phyloP scores from a whole-genome alignment of 2,113 vertebrate genomes.

The Phoxinus phoxinus region DNA sequence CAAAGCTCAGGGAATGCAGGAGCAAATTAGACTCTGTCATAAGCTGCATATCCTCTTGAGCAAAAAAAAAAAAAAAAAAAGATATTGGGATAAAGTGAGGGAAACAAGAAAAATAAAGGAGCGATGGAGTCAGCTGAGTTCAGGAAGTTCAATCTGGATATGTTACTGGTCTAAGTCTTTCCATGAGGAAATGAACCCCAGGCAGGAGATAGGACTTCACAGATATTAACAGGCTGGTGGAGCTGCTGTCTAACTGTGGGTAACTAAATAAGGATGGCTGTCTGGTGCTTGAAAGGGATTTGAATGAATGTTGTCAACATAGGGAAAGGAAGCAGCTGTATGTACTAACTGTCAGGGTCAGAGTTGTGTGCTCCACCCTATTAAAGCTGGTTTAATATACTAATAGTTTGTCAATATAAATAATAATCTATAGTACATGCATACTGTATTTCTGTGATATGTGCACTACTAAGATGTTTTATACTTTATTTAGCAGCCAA shows the following conservation, averaged over 20 bases:
- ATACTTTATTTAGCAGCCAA: no score
- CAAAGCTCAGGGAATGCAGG: constrained; percentile 16
- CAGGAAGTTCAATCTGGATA: constrained; percentile 21
- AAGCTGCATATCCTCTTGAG: constrained; percentile 11
- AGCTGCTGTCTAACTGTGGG: background rate
- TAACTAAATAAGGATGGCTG: constrained; percentile 13
- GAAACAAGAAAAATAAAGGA: background rate
- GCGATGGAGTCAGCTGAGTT: background rate
- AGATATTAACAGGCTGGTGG: background rate
- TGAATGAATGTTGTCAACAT: background rate
- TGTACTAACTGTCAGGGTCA: background rate
- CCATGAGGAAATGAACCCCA: constrained; percentile 35
- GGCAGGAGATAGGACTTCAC: constrained; percentile 9
- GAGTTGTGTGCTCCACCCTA: background rate
- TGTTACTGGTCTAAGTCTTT: constrained; percentile 49
- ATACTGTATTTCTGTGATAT: background rate
- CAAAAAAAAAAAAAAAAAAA: constrained; percentile 9
- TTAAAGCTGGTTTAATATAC: background rate
- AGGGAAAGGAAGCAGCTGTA: background rate
- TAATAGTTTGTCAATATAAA: background rate
- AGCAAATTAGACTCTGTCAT: constrained; percentile 19
- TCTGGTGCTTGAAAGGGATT: background rate
- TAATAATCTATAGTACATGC: background rate
- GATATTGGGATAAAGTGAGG: background rate
- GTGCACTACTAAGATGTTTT: no score